Evolutionary conservation across 2,797 vertebrate species (phyloP).

Genomic region (Numenius phaeopus): DNA sequence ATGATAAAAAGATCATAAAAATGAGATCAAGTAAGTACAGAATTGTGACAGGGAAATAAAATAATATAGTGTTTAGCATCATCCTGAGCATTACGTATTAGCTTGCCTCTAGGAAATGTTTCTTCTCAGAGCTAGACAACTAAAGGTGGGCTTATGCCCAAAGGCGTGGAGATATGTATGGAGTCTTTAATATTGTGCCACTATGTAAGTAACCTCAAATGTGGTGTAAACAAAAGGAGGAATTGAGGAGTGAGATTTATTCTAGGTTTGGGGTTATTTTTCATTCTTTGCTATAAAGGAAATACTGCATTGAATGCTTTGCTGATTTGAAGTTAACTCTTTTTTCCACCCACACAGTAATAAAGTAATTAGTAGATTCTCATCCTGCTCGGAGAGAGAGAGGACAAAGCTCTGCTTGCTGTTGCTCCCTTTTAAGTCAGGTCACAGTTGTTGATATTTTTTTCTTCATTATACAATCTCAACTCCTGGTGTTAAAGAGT

Average conservation of each 20-base stretch:
- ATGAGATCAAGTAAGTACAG: background rate
- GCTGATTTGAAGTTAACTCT: background rate
- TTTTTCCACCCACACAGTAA: conserved; percentile 10
- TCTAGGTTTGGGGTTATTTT: conserved; percentile 15
- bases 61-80: background rate
- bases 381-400: background rate
- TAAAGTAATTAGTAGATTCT: conserved; percentile 36
- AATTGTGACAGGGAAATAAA: conserved; percentile 1
- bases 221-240: background rate
- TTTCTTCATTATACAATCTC: background rate
- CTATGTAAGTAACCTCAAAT: conserved; percentile 1
- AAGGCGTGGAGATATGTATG: background rate
- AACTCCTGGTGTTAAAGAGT: background rate
- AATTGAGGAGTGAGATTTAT: background rate
- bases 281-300: background rate
- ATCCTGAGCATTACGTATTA: background rate
- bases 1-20: background rate
- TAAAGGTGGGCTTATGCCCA: conserved; percentile 2
- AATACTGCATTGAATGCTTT: background rate
- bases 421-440: background rate
- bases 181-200: background rate
- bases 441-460: background rate
- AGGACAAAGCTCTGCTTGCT: background rate
- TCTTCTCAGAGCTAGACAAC: background rate
- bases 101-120: conserved; percentile 9